Evolutionary conservation across 2,888 invertebrate genomes (phyloP).

Genomic region (Xestia xanthographa): DNA sequence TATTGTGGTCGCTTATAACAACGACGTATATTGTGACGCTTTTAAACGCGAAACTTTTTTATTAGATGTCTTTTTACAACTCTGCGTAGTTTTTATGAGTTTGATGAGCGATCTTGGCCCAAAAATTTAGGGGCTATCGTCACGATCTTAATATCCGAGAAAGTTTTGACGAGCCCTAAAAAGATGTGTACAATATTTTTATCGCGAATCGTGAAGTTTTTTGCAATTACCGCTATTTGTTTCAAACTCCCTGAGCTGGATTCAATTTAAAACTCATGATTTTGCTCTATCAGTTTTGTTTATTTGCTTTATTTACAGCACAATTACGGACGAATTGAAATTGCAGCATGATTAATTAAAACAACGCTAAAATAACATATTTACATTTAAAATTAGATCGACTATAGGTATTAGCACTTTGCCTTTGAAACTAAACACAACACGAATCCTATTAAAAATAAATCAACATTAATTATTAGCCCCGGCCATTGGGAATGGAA

Average conservation of each 20-base stretch:
- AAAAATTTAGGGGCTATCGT: conserved; percentile 51
- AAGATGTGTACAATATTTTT: conserved; percentile 49
- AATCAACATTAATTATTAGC: conserved; percentile 45
- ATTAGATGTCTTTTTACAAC: conserved; percentile 58
- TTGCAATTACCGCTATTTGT: conserved; percentile 19
- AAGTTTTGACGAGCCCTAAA: conserved; percentile 59
- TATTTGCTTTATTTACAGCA: not conserved
- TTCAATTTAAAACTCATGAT: conserved; percentile 1
- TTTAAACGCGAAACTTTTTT: conserved; percentile 61
- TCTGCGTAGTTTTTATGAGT: conserved; percentile 56
- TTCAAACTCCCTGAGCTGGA: no score
- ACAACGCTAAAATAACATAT: not conserved
- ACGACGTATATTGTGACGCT: conserved; percentile 49
- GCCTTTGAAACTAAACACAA: conserved; percentile 29
- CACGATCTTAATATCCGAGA: conserved; percentile 49
- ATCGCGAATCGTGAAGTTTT: conserved; percentile 18
- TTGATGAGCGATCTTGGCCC: conserved; percentile 50
- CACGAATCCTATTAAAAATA: conserved; percentile 46
- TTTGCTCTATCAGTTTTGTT: not conserved
- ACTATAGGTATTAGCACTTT: conserved; percentile 17
- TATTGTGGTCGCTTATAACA: conserved; percentile 64
- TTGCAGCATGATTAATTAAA: not conserved
- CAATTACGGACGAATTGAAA: not conserved
- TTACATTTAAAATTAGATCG: conserved; percentile 30
- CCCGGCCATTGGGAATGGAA: not conserved